Evolutionary conservation across 2,888 invertebrate species (phyloP).

Genomic region (Antheraea assamensis): DNA sequence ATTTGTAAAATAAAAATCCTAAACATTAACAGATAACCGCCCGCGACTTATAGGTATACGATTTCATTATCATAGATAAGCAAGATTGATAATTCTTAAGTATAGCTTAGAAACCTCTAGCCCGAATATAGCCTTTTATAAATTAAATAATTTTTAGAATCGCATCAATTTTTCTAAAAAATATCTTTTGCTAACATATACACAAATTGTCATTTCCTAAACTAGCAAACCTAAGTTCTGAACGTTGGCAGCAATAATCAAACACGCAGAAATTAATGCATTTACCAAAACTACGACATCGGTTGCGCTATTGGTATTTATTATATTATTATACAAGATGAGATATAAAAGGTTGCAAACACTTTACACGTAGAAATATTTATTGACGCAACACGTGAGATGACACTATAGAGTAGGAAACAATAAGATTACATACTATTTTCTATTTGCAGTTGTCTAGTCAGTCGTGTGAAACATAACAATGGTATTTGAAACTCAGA

Average conservation of each 20-base stretch:
- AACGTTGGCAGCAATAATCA: background rate
- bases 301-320: background rate
- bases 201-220: background rate
- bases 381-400: conserved; percentile 55
- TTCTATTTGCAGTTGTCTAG: conserved; percentile 33
- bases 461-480: conserved; percentile 33
- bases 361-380: background rate
- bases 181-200: no score
- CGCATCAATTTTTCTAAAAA: no score
- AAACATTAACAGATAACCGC: no score
- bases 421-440: conserved; percentile 53
- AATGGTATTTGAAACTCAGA: conserved; percentile 16
- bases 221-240: background rate
- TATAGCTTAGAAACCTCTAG: no score
- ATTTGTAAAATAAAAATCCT: no score
- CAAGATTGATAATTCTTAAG: no score
- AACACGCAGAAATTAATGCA: background rate
- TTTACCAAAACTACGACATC: background rate
- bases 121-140: no score
- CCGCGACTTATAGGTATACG: no score
- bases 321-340: background rate
- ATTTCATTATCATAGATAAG: no score
- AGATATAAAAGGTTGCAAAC: background rate
- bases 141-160: no score
- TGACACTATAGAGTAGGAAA: conserved; percentile 60